phyloP scores from a whole-genome alignment of 1,140 invertebrate genomes.

The Drosophila micromelanica region DNA sequence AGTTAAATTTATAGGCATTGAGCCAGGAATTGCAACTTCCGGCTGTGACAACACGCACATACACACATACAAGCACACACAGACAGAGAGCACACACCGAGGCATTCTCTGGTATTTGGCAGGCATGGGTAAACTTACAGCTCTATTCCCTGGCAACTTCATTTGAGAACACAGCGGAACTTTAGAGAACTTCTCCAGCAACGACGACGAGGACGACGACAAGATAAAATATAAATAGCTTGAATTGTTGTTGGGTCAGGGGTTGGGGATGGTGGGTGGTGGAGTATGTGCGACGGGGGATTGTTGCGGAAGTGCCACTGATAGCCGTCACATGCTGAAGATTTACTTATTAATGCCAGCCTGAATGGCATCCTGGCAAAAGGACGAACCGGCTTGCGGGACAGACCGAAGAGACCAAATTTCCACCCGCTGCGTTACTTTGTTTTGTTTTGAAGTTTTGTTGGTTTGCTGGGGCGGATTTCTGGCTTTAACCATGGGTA shows the following conservation, averaged over 20 bases:
- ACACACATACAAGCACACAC: conserved; percentile 31
- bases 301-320: conserved; percentile 73
- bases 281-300: background rate
- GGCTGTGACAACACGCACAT: conserved; percentile 42
- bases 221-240: conserved; percentile 81
- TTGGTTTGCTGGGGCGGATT: conserved; percentile 14
- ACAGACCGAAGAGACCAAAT: background rate
- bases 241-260: conserved; percentile 46
- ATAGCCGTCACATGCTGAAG: conserved; percentile 80
- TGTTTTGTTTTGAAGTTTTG: conserved; percentile 64
- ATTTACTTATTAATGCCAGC: conserved; percentile 80
- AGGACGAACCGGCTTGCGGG: conserved; percentile 16
- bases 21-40: conserved; percentile 70
- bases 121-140: conserved; percentile 46
- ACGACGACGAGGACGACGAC: conserved; percentile 50
- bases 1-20: conserved; percentile 80
- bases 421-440: conserved; percentile 44
- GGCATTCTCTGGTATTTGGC: conserved; percentile 10
- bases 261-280: background rate
- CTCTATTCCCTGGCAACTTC: conserved; percentile 59
- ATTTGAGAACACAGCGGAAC: conserved; percentile 64
- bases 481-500: background rate
- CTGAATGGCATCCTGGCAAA: conserved; percentile 63
- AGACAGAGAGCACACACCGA: conserved; percentile 6
- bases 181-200: conserved; percentile 66